phyloP scores from a whole-genome alignment of 2,888 invertebrate genomes.

The Amphipoea oculea region DNA sequence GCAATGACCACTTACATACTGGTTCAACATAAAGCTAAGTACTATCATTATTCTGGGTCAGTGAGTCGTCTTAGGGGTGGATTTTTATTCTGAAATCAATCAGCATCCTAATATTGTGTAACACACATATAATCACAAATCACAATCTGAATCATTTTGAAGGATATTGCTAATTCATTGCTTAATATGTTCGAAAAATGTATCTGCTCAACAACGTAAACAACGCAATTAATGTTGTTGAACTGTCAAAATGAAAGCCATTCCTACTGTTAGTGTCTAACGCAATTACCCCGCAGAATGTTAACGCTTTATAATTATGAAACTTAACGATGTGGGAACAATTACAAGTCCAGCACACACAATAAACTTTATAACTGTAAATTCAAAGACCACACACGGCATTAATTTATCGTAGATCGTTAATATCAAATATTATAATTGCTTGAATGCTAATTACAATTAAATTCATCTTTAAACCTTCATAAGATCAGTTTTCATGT shows the following conservation, averaged over 20 bases:
- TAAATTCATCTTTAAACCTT: conserved; percentile 19
- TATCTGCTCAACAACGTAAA: not conserved
- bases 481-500: conserved; percentile 34
- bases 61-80: too few relatives aligned
- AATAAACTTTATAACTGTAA: conserved; percentile 5
- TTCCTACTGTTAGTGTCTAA: not conserved
- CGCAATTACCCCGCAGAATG: not conserved
- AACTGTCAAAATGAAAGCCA: not conserved
- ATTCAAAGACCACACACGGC: conserved; percentile 38
- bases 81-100: not conserved
- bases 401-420: conserved; percentile 14
- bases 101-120: not conserved
- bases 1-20: not conserved
- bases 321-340: conserved; percentile 7
- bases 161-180: too few relatives aligned
- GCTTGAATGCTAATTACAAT: conserved; percentile 25
- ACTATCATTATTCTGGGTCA: not conserved
- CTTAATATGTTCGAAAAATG: not conserved
- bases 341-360: not conserved
- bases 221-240: too few relatives aligned
- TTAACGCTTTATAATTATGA: not conserved
- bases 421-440: conserved; percentile 29
- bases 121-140: not conserved
- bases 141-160: not conserved
- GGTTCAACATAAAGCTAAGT: not conserved